A percentile compares a stretch with the other conserved stretches of the same genome.
Conservation (phyloP, 2,888 invertebrate genomes). For the Micropterix aruncella region DNA sequence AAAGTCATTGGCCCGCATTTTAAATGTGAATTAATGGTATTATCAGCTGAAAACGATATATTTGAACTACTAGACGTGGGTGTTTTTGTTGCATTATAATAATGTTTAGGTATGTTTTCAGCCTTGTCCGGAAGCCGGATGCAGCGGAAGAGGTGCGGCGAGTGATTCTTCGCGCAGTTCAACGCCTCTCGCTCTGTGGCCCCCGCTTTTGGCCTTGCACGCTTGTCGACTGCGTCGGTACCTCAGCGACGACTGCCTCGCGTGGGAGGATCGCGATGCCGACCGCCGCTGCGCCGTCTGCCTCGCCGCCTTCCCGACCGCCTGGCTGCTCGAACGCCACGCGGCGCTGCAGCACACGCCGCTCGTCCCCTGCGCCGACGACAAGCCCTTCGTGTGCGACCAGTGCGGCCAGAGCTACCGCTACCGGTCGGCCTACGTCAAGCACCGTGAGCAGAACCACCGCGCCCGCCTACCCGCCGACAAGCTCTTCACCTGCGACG, state of each 20-base stretch:
- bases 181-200: conserved; percentile 31
- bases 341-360: conserved; percentile 70
- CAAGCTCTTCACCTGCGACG: conserved; percentile 81
- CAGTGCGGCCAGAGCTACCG: conserved; percentile 85
- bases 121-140: conserved; percentile 19
- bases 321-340: conserved; percentile 79
- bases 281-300: conserved; percentile 65
- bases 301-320: conserved; percentile 73
- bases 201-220: conserved; percentile 32
- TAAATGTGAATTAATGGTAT: too few relatives aligned
- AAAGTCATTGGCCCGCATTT: too few relatives aligned
- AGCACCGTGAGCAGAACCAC: conserved; percentile 79
- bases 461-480: conserved; percentile 76
- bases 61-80: too few relatives aligned
- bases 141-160: conserved; percentile 15
- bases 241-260: conserved; percentile 37
- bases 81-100: too few relatives aligned
- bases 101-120: too few relatives aligned
- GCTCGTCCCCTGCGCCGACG: conserved; percentile 46
- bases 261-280: conserved; percentile 18
- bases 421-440: conserved; percentile 62
- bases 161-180: conserved; percentile 23
- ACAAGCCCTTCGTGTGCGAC: conserved; percentile 83
- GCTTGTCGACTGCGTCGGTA: conserved; percentile 34
- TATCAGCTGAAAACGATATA: too few relatives aligned